phyloP scores from a whole-genome alignment of 2,113 vertebrate species.

The Bos javanicus region DNA sequence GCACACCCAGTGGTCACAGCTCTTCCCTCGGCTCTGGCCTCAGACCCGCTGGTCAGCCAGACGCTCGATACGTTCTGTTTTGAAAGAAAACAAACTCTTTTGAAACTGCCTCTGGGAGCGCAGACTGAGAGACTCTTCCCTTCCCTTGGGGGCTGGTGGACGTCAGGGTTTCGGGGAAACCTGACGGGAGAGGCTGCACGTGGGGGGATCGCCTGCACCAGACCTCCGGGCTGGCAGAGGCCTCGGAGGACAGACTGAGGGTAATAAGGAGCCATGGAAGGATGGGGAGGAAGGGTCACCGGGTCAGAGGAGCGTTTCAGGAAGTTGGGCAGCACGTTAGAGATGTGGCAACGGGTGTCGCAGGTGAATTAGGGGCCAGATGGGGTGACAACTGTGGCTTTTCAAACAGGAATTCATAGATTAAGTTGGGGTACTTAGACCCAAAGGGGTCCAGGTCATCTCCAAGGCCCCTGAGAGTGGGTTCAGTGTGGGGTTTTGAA shows the following conservation, averaged over 20 bases:
- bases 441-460: neutral
- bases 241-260: neutral
- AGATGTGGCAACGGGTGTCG: rapidly evolving
- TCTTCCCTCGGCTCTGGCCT: neutral
- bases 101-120: conserved; percentile 17
- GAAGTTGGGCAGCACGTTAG: rapidly evolving
- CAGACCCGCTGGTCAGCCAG: neutral
- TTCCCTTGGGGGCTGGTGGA: neutral
- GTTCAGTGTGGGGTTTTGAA: neutral
- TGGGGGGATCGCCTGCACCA: rapidly evolving
- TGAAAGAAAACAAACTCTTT: conserved; percentile 68
- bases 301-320: rapidly evolving
- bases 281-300: neutral
- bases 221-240: neutral
- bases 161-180: neutral
- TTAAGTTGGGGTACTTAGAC: neutral
- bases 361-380: neutral
- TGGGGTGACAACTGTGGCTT: neutral
- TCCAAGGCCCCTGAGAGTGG: neutral
- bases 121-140: neutral
- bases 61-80: conserved; percentile 53
- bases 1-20: neutral
- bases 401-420: neutral
- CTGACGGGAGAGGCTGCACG: rapidly evolving
- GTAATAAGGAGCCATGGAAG: neutral